Base-by-base conservation (phyloP, 2,888 invertebrate genomes). In the Tenthredo distinguenda region DNA sequence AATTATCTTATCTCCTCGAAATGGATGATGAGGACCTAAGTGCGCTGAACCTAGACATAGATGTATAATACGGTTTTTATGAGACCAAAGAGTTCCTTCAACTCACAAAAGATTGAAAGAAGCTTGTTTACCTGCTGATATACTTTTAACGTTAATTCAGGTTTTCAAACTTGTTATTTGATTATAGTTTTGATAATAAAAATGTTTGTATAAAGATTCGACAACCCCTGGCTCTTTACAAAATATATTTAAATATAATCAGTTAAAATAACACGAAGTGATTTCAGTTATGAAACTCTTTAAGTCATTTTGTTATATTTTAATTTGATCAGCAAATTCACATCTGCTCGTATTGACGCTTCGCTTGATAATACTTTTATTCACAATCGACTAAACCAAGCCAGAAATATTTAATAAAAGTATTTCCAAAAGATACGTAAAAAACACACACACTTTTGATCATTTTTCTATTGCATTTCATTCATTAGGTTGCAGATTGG, bases 1-100 rank as follows among this genome's bases (percentile, higher is more conserved):
- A 83, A 2, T 43, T 83, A 12, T 62, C 62, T 31, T 71, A 31
- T 31, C 68, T 83, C 50, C 71, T 83, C 31, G 83, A 83, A 47
- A 18, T 47, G 21, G 83, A 83, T 15, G 83, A 83, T 47, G 83
- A 83, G 1, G 83, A 65, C 7, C 34, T 83, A 9, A 71, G 31
- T 71, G 37, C 34, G 31, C n/a, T 83, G 18, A 47, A 83, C 37
- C 68, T 83, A 18, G 83, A 83, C n/a, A 81, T 21, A 26, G 26
- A 40, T 31, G 21, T 21, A 37, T 81, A 34, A 77, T n/a, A 9
- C n/a, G 18, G 68, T 31, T 68, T 18, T 34, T n/a, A 7, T 18
- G 4, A 71, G 34, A 71, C 7, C 9, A n/a, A 37, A 71, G 26
- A 62, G 62, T 26, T 62, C 62, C 62, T 62, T 26, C 7, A 26